Evolutionary conservation across 23 tunicate species (phyloP), one percentile per base, ranked within the genome.

Genomic region (Ciona savignyi): DNA sequence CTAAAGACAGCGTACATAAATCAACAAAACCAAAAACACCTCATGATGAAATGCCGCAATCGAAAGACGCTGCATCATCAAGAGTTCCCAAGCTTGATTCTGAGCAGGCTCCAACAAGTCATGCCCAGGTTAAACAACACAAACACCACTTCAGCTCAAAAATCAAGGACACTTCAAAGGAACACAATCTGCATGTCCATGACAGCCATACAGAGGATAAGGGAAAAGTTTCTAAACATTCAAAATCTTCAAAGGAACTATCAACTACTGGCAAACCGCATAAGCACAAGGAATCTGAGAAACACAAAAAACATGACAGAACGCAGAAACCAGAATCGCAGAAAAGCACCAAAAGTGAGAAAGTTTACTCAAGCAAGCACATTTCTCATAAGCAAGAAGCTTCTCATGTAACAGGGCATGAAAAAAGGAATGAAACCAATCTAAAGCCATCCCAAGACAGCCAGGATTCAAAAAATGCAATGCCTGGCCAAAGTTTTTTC

Each of bases 401-500:
- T 42, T 42, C 56, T 15, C 9, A 42, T 9, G 15, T 15, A 42
- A 42, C 15, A 6, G 9, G 9, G 24, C 67, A 23, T 63, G 67
- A 63, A 63, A 63, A n/a, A 25, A 63, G 22, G 22, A 63, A 22
- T 20, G 28, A 63, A 63, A 63, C 67, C 4, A 25, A 4, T 63
- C 6, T 63, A 9, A 11, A 25, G 24, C 4, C 15, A 9, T 15
- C 56, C 15, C 61, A 72, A 1, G 76, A 72, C 1, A 64, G 1
- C n/a, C 9, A 4, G 1, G 76, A 72, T 19, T 72, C 76, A 1
- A 78, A 81, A 3, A 0, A 1, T 15, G 32, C 61, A 3, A 25
- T 35, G 70, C 87, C 87, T 1, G 87, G 87, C 19, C 42, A 56
- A 25, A 68, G 87, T 64, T 82, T 82, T 29, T 82, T 82, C 76